phyloP scores from a whole-genome alignment of 2,888 invertebrate genomes.

The Drosophila mulleri region DNA sequence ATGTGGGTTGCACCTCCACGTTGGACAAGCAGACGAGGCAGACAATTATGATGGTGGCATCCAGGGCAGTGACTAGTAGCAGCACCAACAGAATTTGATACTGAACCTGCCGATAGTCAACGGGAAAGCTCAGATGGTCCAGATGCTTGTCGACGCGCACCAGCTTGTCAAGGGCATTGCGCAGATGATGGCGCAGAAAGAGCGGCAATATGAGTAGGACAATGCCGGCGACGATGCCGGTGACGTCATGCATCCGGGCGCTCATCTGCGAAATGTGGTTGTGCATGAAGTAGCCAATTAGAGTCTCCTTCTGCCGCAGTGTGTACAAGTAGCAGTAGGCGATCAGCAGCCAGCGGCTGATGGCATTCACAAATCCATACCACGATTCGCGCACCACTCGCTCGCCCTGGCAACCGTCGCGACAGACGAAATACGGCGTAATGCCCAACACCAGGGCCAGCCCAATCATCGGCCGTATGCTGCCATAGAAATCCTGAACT shows the following conservation, averaged over 20 bases:
- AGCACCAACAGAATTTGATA: conserved; percentile 16
- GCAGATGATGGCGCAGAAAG: conserved; percentile 46
- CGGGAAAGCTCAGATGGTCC: conserved; percentile 1
- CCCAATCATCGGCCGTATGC: conserved; percentile 49
- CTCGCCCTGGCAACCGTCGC: conserved; percentile 12
- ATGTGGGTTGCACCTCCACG: conserved; percentile 52
- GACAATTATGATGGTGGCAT: conserved; percentile 35
- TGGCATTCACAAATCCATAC: conserved; percentile 65
- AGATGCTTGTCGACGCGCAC: conserved; percentile 41
- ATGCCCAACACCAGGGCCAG: conserved; percentile 54
- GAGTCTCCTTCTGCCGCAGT: conserved; percentile 42
- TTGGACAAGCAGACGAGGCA: conserved; percentile 47
- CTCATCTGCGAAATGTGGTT: conserved; percentile 55
- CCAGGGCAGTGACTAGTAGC: conserved; percentile 2
- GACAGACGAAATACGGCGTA: conserved; percentile 55
- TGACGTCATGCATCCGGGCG: conserved; percentile 49
- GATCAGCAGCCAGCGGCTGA: conserved; percentile 60
- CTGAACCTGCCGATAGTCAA: conserved; percentile 32
- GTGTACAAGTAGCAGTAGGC: conserved; percentile 60
- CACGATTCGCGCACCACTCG: conserved; percentile 43
- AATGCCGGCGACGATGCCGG: conserved; percentile 48
- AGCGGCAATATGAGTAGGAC: conserved; percentile 59
- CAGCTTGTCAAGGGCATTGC: conserved; percentile 27
- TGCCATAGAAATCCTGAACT: conserved; percentile 51
- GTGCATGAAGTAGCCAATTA: conserved; percentile 67